Evolutionary conservation across 2,888 invertebrate genomes (phyloP).

Genomic region (Psylliodes chrysocephalus): DNA sequence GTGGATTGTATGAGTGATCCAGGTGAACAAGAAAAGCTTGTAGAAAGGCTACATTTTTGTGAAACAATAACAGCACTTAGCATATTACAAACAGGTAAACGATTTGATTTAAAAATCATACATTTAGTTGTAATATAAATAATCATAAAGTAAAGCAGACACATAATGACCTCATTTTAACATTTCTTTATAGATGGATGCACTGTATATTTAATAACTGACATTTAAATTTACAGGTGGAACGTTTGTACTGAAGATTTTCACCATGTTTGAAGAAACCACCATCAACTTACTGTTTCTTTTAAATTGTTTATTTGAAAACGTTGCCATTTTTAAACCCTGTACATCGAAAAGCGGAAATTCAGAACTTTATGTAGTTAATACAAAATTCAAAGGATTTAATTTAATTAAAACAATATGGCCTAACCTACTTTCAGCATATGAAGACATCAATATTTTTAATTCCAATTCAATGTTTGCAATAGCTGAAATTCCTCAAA

Average conservation of each 20-base stretch:
- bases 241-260: constrained; percentile 86
- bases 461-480: constrained; percentile 69
- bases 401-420: constrained; percentile 51
- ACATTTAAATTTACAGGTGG: constrained; percentile 77
- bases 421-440: constrained; percentile 54
- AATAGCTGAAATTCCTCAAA: constrained; percentile 68
- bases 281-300: constrained; percentile 83
- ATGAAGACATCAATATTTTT: constrained; percentile 24
- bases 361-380: constrained; percentile 91
- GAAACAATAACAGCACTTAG: constrained; percentile 83
- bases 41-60: constrained; percentile 83
- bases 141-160: no score
- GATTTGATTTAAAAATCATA: background rate
- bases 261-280: constrained; percentile 88
- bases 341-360: constrained; percentile 94
- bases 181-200: no score
- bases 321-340: constrained; percentile 86
- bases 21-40: constrained; percentile 85
- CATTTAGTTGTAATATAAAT: no score
- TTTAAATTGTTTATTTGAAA: constrained; percentile 77
- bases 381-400: constrained; percentile 70
- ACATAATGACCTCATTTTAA: no score
- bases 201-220: no score
- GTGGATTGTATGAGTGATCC: constrained; percentile 88
- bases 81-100: constrained; percentile 67